phyloP scores from a whole-genome alignment of 1,140 invertebrate species.

The Pseudachorutes palmiensis region DNA sequence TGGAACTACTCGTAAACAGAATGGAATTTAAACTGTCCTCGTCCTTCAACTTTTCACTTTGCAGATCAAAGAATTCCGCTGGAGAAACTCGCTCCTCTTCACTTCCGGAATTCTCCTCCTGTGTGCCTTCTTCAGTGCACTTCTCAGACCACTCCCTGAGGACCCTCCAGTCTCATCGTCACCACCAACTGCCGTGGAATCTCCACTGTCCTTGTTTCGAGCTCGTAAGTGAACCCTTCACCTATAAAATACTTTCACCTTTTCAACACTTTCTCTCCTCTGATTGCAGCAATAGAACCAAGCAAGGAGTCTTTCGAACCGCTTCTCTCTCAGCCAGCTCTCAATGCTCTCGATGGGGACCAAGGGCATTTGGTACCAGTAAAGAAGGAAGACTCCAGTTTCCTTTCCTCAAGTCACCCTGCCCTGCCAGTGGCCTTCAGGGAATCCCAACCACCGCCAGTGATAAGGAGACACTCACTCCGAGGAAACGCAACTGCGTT shows the following conservation, averaged over 20 bases:
- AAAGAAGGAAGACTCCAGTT: slow-evolving; percentile 22
- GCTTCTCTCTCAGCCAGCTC: slow-evolving; percentile 2
- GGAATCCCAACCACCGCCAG: slow-evolving; percentile 9
- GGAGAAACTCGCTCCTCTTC: slow-evolving; percentile 68
- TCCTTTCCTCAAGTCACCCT: slow-evolving; percentile 38
- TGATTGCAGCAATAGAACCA: background rate
- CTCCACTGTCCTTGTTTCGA: background rate
- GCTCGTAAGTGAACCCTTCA: background rate
- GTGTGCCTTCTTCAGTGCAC: slow-evolving; percentile 71
- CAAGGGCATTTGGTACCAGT: background rate
- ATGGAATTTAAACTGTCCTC: no score
- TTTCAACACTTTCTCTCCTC: slow-evolving; percentile 11
- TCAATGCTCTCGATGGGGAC: slow-evolving; percentile 1
- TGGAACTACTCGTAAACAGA: slow-evolving; percentile 48
- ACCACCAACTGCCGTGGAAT: background rate
- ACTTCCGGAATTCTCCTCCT: slow-evolving; percentile 69
- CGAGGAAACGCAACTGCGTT: background rate
- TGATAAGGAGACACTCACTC: slow-evolving; percentile 29
- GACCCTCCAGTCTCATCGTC: background rate
- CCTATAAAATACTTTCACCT: background rate
- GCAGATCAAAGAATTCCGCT: slow-evolving; percentile 53
- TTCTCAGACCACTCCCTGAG: slow-evolving; percentile 58
- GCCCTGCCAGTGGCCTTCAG: slow-evolving; percentile 23
- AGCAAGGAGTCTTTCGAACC: background rate
- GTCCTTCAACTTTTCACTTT: slow-evolving; percentile 1